phyloP scores from a whole-genome alignment of 2,888 invertebrate species.

The Lasioglossum malachurum region DNA sequence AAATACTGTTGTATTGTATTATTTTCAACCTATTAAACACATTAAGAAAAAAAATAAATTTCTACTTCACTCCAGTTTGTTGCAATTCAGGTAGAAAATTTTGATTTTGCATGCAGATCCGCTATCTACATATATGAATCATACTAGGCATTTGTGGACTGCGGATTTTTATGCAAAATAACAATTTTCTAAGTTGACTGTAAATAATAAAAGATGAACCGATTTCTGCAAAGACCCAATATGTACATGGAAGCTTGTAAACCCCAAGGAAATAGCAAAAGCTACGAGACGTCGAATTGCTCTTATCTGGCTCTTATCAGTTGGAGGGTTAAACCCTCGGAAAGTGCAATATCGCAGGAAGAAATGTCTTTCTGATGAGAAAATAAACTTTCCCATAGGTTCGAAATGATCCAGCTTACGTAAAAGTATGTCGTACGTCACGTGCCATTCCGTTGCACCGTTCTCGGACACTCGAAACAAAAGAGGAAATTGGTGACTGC shows the following conservation, averaged over 20 bases:
- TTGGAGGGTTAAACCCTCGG: neutral
- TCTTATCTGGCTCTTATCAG: neutral
- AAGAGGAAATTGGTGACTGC: conserved; percentile 21
- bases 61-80: too few relatives aligned
- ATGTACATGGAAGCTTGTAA: neutral
- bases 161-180: too few relatives aligned
- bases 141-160: too few relatives aligned
- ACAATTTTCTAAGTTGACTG: too few relatives aligned
- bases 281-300: neutral
- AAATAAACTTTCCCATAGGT: neutral
- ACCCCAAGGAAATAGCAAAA: neutral
- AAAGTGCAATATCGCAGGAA: neutral
- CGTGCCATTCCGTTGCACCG: neutral
- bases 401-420: neutral
- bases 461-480: neutral
- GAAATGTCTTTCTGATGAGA: neutral
- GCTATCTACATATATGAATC: too few relatives aligned
- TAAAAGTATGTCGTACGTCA: neutral
- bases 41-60: too few relatives aligned
- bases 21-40: too few relatives aligned
- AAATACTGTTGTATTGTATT: too few relatives aligned
- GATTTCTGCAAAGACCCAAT: neutral
- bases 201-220: neutral
- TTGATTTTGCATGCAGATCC: too few relatives aligned
- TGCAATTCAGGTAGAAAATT: too few relatives aligned